Evolutionary conservation across 2,888 invertebrate species (phyloP), one percentile per base, ranked within the genome.

Genomic region (Philhelius pedissequus): DNA sequence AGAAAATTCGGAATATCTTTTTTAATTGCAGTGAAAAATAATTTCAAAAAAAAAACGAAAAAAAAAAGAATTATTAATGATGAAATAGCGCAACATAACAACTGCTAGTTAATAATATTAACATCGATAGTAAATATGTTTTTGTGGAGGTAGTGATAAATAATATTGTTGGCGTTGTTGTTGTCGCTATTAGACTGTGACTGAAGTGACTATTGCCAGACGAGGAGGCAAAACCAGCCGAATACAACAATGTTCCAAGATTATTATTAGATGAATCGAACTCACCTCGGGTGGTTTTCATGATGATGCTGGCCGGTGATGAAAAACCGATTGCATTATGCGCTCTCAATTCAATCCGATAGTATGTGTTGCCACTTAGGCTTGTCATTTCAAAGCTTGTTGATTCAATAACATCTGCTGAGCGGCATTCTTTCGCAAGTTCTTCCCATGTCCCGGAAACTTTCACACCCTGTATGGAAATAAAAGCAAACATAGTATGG

Each of bases 201-300:
- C 71, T 78, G 73, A 78, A 58, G 88, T 90, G 89, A 89, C 88
- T 88, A 89, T 90, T 89, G 88, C 89, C 87, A 87, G 90, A 89
- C 86, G 91, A 90, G 88, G 91, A 90, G 89, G 90, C 90, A 87
- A 88, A 90, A 87, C 91, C 91, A 90, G 91, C 90, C 89, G 91
- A 90, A 89, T 91, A 92, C 88, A 91, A 90, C 88, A 90, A 89
- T 87, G 90, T 90, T 90, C 90, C 91, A 87, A 91, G 90, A 91
- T 91, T 91, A 89, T 90, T 91, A 90, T 89, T 90, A 90, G 89
- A 90, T 86, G 90, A 90, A 90, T 91, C 90, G 89, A 93, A 94
- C 96, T 96, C 95, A 97, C 97, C 97, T 94, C 95, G 94, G 89
- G 96, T 95, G 86, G 98, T 98, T 92, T 95, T 96, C 91, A 98